Evolutionary conservation across 2,888 invertebrate genomes (phyloP).

Genomic region (Sphinx pinastri): DNA sequence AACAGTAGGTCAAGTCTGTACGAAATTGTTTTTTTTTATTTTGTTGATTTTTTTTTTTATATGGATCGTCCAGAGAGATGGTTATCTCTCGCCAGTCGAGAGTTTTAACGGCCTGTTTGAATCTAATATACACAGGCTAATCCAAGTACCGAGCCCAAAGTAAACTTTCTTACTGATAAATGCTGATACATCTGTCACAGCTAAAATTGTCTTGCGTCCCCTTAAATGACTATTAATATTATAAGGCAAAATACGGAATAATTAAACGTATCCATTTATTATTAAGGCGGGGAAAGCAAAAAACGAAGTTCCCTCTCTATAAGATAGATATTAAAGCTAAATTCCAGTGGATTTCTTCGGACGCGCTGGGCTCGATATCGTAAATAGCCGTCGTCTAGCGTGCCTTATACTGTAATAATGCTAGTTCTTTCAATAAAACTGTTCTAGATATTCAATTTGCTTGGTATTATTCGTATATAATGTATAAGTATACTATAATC

Average conservation of each 20-base stretch:
- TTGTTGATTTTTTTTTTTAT: neutral
- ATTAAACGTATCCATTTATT: too few species aligned
- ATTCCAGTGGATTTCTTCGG: neutral
- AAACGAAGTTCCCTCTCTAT: neutral
- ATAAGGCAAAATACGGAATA: too few species aligned
- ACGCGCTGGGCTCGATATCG: neutral
- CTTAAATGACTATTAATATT: too few species aligned
- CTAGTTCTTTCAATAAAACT: neutral
- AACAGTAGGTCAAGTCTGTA: neutral
- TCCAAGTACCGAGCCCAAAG: too few species aligned
- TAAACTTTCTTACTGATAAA: too few species aligned
- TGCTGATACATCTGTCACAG: too few species aligned
- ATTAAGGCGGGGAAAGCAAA: neutral
- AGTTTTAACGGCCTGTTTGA: too few species aligned
- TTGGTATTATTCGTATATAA: neutral
- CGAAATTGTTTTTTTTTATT: neutral
- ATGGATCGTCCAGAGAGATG: neutral
- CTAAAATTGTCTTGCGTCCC: too few species aligned
- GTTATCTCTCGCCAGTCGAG: too few species aligned
- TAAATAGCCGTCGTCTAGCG: slow-evolving; percentile 1
- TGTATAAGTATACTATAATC: too few species aligned
- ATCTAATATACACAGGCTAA: too few species aligned
- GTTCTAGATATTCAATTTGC: slow-evolving; percentile 1
- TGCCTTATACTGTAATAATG: neutral
- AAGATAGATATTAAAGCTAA: neutral